Percentiles rank a stretch among this genome's conserved stretches.
Conservation (phyloP, 2,113 vertebrate genomes). For the Apodemus speciosus region DNA sequence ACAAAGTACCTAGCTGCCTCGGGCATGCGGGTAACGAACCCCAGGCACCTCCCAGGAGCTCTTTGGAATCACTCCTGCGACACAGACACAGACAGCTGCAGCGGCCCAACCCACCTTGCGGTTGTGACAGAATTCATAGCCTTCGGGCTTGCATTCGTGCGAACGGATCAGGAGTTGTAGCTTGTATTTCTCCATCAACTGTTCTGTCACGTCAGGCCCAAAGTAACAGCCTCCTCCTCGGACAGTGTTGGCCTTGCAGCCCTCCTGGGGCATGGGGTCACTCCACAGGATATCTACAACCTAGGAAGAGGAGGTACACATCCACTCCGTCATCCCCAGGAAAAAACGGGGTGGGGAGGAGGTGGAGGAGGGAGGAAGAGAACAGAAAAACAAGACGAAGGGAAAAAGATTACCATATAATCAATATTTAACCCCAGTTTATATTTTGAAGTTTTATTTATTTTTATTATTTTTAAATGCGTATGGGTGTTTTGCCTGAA, state of each 20-base stretch:
- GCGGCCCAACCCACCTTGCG: slow-evolving; percentile 85
- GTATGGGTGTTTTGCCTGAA: neutral
- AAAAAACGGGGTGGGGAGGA: too few relatives aligned
- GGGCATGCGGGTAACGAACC: neutral
- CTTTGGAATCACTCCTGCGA: neutral
- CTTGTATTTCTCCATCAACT: slow-evolving; percentile 87
- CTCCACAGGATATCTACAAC: slow-evolving; percentile 94
- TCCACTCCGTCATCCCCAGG: neutral
- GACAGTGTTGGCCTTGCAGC: slow-evolving; percentile 90
- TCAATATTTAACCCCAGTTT: neutral
- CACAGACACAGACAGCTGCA: rapidly evolving
- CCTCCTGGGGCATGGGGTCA: slow-evolving; percentile 92
- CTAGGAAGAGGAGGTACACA: slow-evolving; percentile 75
- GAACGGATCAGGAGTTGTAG: slow-evolving; percentile 94
- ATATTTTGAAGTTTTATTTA: neutral
- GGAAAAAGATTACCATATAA: neutral
- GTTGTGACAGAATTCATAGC: slow-evolving; percentile 94
- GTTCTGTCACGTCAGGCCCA: slow-evolving; percentile 91
- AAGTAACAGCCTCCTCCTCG: slow-evolving; percentile 95
- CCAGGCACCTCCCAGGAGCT: too few relatives aligned
- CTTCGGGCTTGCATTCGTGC: slow-evolving; percentile 96
- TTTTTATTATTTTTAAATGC: neutral
- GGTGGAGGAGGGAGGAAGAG: too few relatives aligned
- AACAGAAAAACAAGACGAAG: neutral
- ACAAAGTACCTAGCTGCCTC: neutral